phyloP scores from a whole-genome alignment of 1,140 invertebrate genomes.

The Anadara kagoshimensis region DNA sequence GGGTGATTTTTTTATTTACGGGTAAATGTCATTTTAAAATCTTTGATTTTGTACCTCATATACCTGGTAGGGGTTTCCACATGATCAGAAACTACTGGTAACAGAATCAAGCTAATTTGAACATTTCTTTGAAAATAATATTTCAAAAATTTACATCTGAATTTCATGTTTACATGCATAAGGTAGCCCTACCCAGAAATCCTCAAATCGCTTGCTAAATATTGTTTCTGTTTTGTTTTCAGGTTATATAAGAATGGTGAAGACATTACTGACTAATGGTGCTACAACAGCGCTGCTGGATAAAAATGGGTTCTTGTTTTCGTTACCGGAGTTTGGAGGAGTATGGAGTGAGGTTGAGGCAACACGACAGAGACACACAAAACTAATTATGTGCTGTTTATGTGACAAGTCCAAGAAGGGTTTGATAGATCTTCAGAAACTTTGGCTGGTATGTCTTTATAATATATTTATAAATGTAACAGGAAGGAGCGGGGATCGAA shows the following conservation, averaged over 20 bases:
- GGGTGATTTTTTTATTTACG: too few species aligned
- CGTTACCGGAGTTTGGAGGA: constrained; percentile 58
- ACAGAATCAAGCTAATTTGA: too few species aligned
- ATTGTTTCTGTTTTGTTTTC: not conserved
- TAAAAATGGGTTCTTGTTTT: constrained; percentile 49
- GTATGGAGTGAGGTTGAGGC: constrained; percentile 58
- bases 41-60: too few species aligned
- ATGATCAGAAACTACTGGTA: too few species aligned
- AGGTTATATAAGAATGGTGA: constrained; percentile 63
- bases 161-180: too few species aligned
- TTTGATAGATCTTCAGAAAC: constrained; percentile 38
- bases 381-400: constrained; percentile 55
- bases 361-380: constrained; percentile 54
- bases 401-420: constrained; percentile 53
- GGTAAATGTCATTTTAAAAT: too few species aligned
- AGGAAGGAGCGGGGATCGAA: not conserved
- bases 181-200: too few species aligned
- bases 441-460: constrained; percentile 58
- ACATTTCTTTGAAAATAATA: too few species aligned
- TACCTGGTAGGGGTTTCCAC: too few species aligned
- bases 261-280: constrained; percentile 53
- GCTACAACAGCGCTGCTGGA: constrained; percentile 64
- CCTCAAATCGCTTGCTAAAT: too few species aligned
- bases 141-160: too few species aligned
- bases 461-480: not conserved